Base-by-base conservation (phyloP, 2,797 vertebrate species). In the Mico argentatus region DNA sequence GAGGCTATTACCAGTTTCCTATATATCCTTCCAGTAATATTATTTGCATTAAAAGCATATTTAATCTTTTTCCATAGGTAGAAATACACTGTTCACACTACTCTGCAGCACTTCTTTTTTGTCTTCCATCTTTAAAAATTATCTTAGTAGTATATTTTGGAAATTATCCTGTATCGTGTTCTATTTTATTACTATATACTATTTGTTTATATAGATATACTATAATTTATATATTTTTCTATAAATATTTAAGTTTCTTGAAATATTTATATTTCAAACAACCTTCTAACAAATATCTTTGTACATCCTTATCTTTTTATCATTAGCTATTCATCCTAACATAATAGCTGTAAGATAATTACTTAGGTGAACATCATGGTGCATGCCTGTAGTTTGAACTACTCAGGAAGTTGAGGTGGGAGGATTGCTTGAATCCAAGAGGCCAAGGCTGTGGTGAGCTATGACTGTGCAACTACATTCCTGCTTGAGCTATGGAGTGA, bases 51-150 rank as follows among this genome's bases (percentile, higher is more conserved):
- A 36, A 0, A 93, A 86, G 11, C 3, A 55, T 85, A 87, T 57
- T 55, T 89, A 89, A 55, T 84, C n/a, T 76, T 96, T 96, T 70
- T 72, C 44, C 5, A 33, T 77, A 77, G 44, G 33, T 92, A 14
- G 7, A 91, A 91, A 61, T 44, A 80, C 0, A 87, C 14, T n/a
- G 20, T 90, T 61, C 67, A 67, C 24, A 86, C 8, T 46, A 46
- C 77, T 87, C 24, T 44, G 20, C 1, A 95, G 39, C 4, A 57
- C 22, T 48, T 46, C 17, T 57, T 33, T 92, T 46, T 88, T 82
- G 44, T 27, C 2, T 96, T 91, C 7, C 4, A 81, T 27, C 20
- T 87, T 86, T 59, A 91, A 89, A 90, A 76, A 19, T 22, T 46
- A 64, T 12, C n/a, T 89, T 82, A 39, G 87, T 59, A 83, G 12